Percentiles rank a stretch among this genome's conserved stretches.
phyloP scores from a whole-genome alignment of 1,140 invertebrate genomes.

The Oryzaephilus surinamensis region DNA sequence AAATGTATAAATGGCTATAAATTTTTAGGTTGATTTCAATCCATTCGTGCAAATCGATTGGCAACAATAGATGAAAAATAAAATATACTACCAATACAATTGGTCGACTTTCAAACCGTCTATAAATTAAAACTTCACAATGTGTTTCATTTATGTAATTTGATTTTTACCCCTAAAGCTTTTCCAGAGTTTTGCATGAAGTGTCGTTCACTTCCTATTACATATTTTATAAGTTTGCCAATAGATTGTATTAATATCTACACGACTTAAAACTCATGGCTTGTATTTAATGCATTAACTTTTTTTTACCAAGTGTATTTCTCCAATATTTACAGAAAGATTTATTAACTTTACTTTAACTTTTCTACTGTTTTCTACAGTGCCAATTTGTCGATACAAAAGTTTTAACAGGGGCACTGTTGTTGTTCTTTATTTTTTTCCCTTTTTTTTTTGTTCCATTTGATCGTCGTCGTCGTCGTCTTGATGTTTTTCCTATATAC shows the following conservation, averaged over 20 bases:
- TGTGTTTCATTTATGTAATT: constrained; percentile 35
- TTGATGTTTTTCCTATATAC: too few relatives aligned
- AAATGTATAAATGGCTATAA: constrained; percentile 28
- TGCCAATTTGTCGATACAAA: too few relatives aligned
- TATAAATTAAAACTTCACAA: constrained; percentile 34
- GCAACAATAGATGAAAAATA: constrained; percentile 11
- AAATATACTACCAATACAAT: constrained; percentile 13
- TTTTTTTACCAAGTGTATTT: constrained; percentile 9
- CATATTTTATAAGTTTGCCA: constrained; percentile 29
- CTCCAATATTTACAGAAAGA: constrained; percentile 8
- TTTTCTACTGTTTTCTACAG: too few relatives aligned
- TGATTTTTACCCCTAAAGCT: constrained; percentile 26
- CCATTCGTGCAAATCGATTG: constrained; percentile 12
- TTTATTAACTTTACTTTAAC: constrained; percentile 9
- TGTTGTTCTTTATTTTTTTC: too few relatives aligned
- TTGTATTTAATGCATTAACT: constrained; percentile 14
- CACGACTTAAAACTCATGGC: constrained; percentile 7
- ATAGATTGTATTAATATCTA: constrained; percentile 25
- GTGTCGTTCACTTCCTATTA: constrained; percentile 21
- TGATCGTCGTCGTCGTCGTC: too few relatives aligned
- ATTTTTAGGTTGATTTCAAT: constrained; percentile 28
- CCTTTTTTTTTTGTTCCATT: too few relatives aligned
- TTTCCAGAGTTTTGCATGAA: constrained; percentile 18
- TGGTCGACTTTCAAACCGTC: constrained; percentile 17
- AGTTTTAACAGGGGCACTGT: too few relatives aligned